Evolutionary conservation across 2,888 invertebrate genomes (phyloP), one percentile per base, ranked within the genome.

Genomic region (Sesia apiformis): DNA sequence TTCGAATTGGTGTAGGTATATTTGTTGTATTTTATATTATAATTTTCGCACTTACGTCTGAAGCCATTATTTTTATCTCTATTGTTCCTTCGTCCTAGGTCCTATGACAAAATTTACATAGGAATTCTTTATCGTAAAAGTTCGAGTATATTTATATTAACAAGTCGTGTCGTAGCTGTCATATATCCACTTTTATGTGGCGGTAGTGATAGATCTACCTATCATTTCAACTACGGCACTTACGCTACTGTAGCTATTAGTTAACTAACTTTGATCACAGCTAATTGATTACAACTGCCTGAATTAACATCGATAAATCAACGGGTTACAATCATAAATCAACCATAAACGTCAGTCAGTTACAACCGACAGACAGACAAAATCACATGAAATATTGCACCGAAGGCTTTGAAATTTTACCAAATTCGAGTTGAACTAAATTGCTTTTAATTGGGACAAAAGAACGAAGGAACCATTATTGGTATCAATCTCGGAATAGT

Each of bases 401-500:
- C 23, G 23, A 46, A 8, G 46, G 46, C 51, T 46, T 8, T 46
- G 23, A 46, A 8, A 23, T 46, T 46, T 46, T 61, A 67, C 69
- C 64, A 76, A 82, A 84, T 79, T 79, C 72, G 67, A 76, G 64
- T 81, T 80, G 78, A 82, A 84, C 70, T 58, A 70, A 77, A 81
- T 81, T 76, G 75, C 70, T 77, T 81, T 46, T 88, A 85, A 88
- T 87, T 85, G 84, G 76, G 68, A 64, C 67, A 78, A 82, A 81
- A 78, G 64, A 63, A 69, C 61, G 68, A 70, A 67, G 57, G 58
- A 49, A 59, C 57, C 65, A 63, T 73, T 75, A 67, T 72, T 66
- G 46, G 46, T 46, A 46, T 46, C 46, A 46, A 46, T 46, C 65
- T 69, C 65, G 66, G 64, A 84, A 85, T 88, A 86, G 86, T 82